Base-by-base conservation (phyloP, 2,888 invertebrate genomes). In the Lithophane semibrunnea region DNA sequence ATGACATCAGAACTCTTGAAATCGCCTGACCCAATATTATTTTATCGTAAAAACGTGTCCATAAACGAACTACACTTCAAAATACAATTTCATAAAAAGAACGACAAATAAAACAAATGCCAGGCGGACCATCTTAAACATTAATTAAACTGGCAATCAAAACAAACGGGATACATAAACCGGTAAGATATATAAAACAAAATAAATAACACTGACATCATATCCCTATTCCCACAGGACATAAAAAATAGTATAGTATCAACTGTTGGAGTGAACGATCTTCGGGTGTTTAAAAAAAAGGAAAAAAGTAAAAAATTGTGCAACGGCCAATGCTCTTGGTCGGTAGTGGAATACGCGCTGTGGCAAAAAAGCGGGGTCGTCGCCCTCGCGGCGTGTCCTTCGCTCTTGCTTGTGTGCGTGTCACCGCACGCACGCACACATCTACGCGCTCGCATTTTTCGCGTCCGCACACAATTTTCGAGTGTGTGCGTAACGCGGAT, bases 311-410 rank as follows among this genome's bases (percentile, higher is more conserved):
- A 90, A 91, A 89, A 91, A 86, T 84, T 88, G 88, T 87, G 85
- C 93, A 95, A 90, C 93, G 94, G 94, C 96, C 96, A 96, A 96
- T 95, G 94, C 93, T 93, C 94, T 94, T 89, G 88, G 94, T 87
- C 88, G 88, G 92, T 92, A 95, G 92, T 95, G 93, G 92, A 92
- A 93, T 93, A 95, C 93, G 94, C 94, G 94, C 94, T 93, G 92
- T 93, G 93, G 96, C 95, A 96, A 96, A 96, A 96, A 96, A 96
- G 93, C 86, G 90, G 93, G 95, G 96, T 96, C 93, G 92, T 94
- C 91, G 94, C 95, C 94, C 95, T 92, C 92, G 90, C 95, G 90
- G 92, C 94, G 95, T 96, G 96, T 96, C 96, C 96, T 96, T 96
- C 96, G 96, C 88, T 85, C 87, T 88, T 82, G 90, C 80, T 64